A percentile compares a stretch with the other conserved stretches of the same genome.
Evolutionary conservation across 1,140 invertebrate genomes (phyloP).

Genomic region (Drosophila ficusphila): DNA sequence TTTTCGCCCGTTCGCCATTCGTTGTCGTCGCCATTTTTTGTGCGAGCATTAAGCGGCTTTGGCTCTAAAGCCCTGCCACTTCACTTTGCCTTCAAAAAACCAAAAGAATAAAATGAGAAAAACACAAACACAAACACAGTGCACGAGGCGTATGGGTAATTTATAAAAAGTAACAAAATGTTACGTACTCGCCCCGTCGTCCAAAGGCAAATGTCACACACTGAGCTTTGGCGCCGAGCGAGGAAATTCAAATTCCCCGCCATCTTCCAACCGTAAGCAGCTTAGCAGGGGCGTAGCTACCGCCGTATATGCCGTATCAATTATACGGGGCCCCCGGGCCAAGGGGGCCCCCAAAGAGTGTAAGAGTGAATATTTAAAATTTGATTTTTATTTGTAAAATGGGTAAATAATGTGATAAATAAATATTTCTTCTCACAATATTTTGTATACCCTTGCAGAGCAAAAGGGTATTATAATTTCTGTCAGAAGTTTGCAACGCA

Average conservation of each 20-base stretch:
- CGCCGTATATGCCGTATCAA: too few species aligned
- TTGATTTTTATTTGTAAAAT: too few species aligned
- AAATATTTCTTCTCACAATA: too few species aligned
- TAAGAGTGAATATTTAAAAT: too few species aligned
- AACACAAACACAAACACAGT: not conserved
- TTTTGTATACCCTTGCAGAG: too few species aligned
- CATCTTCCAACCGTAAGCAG: slow-evolving; percentile 65
- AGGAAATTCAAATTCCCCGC: slow-evolving; percentile 38
- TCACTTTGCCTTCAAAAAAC: slow-evolving; percentile 42
- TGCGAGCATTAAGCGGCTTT: slow-evolving; percentile 80
- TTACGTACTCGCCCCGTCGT: slow-evolving; percentile 61
- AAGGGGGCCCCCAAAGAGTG: too few species aligned
- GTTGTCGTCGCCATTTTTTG: slow-evolving; percentile 79
- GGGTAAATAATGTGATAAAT: too few species aligned
- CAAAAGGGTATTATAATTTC: too few species aligned
- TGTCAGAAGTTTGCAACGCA: too few species aligned
- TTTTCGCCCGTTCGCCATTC: slow-evolving; percentile 34
- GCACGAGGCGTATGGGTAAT: slow-evolving; percentile 21
- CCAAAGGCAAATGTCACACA: slow-evolving; percentile 77
- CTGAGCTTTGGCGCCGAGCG: slow-evolving; percentile 21
- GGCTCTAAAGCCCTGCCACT: slow-evolving; percentile 72
- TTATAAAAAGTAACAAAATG: slow-evolving; percentile 74
- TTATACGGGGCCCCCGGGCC: too few species aligned
- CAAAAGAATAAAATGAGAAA: not conserved
- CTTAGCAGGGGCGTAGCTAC: too few species aligned